Evolutionary conservation across 2,113 vertebrate species (phyloP).

Genomic region (Microtus oregoni): DNA sequence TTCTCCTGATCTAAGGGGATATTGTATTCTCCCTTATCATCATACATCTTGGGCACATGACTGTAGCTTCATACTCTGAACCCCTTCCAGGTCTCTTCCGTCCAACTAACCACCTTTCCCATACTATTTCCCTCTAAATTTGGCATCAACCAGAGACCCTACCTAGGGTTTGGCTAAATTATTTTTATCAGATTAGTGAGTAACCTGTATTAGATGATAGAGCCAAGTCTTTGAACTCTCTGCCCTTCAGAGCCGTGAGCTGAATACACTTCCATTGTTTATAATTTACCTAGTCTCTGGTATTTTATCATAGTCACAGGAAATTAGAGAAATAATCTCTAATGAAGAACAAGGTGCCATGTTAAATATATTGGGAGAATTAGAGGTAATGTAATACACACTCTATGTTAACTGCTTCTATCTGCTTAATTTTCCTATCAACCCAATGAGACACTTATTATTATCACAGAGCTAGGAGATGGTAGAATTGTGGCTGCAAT

Average conservation of each 20-base stretch:
- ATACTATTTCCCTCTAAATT: not conserved
- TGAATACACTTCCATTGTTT: not conserved
- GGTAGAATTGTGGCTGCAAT: not conserved
- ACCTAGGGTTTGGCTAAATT: slow-evolving; percentile 67
- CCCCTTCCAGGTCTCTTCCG: not conserved
- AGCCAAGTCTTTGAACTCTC: not conserved
- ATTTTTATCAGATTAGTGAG: slow-evolving; percentile 56
- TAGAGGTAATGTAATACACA: not conserved
- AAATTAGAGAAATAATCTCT: not conserved
- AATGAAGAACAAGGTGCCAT: not conserved
- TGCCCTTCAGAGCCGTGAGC: not conserved
- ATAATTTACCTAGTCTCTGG: not conserved
- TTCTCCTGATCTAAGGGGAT: not conserved
- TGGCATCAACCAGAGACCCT: not conserved
- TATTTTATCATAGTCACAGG: not conserved
- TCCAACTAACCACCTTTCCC: not conserved
- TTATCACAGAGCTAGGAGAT: not conserved
- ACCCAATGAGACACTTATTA: not conserved
- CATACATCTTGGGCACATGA: not conserved
- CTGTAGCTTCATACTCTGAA: not conserved
- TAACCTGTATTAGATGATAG: not conserved
- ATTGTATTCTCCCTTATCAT: not conserved
- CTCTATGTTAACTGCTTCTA: not conserved
- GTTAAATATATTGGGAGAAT: not conserved
- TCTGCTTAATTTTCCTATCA: not conserved